phyloP scores from a whole-genome alignment of 1,140 invertebrate species.

The Drosophila ercepeae region DNA sequence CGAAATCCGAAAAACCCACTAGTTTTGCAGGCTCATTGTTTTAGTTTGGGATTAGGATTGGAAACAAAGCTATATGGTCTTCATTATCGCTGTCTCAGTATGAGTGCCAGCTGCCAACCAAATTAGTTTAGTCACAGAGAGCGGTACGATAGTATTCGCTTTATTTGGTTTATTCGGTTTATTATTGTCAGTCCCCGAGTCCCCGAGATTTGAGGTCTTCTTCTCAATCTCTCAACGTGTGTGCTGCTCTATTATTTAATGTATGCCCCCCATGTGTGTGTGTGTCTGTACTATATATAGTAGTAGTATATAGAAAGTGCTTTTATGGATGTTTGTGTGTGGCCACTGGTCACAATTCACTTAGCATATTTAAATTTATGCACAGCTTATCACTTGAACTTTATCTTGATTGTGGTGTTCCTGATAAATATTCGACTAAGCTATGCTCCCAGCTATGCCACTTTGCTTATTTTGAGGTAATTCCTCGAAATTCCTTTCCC shows the following conservation, averaged over 20 bases:
- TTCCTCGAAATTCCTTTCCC: conserved; percentile 22
- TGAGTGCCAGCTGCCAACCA: no score
- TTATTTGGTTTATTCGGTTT: conserved; percentile 33
- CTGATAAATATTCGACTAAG: conserved; percentile 31
- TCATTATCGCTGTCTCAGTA: neutral
- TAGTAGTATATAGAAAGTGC: conserved; percentile 12
- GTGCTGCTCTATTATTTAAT: conserved; percentile 66
- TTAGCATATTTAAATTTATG: conserved; percentile 79
- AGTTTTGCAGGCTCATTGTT: conserved; percentile 53
- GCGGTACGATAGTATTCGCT: neutral
- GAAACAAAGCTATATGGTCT: conserved; percentile 24
- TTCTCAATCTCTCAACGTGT: conserved; percentile 38
- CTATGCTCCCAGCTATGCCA: neutral
- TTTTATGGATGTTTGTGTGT: conserved; percentile 41
- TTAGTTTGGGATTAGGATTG: conserved; percentile 19
- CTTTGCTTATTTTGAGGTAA: neutral
- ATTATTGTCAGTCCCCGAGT: conserved; percentile 35
- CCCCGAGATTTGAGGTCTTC: conserved; percentile 15
- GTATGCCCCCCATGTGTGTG: conserved; percentile 13
- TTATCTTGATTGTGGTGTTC: conserved; percentile 72
- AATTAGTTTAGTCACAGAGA: conserved; percentile 28
- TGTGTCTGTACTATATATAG: conserved; percentile 10
- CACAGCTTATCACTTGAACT: conserved; percentile 79
- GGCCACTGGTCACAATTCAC: conserved; percentile 59
- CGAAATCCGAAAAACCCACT: conserved; percentile 5